Conservation (phyloP, 2,113 vertebrate species). For the Carlito syrichta region DNA sequence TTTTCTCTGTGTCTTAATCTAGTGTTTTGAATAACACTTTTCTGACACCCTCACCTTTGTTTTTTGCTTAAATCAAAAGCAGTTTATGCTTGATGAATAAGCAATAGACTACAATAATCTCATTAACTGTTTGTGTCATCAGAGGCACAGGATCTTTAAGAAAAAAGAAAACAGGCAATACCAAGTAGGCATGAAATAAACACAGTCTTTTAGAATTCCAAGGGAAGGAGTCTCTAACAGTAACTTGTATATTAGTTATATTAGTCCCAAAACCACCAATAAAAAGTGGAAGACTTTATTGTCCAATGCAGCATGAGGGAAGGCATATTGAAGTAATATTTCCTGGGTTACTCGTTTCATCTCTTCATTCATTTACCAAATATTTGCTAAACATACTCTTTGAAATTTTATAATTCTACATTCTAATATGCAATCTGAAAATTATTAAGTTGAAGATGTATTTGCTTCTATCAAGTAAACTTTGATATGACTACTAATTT, state of each 20-base stretch:
- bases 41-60: background rate
- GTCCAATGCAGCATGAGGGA: background rate
- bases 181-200: background rate
- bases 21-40: background rate
- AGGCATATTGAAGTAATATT: background rate
- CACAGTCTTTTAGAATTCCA: background rate
- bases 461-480: background rate
- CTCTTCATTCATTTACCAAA: background rate
- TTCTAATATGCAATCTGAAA: background rate
- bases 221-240: background rate
- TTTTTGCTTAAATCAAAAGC: slow-evolving; percentile 29
- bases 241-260: background rate
- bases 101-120: background rate
- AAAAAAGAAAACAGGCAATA: background rate
- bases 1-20: background rate
- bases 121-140: background rate
- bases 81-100: background rate
- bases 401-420: background rate
- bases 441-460: background rate
- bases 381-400: background rate
- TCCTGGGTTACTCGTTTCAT: background rate
- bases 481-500: background rate
- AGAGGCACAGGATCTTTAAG: background rate
- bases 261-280: background rate
- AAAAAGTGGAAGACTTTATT: background rate